Evolutionary conservation across 2,113 vertebrate species (phyloP).

Genomic region (Eurystomus gularis): DNA sequence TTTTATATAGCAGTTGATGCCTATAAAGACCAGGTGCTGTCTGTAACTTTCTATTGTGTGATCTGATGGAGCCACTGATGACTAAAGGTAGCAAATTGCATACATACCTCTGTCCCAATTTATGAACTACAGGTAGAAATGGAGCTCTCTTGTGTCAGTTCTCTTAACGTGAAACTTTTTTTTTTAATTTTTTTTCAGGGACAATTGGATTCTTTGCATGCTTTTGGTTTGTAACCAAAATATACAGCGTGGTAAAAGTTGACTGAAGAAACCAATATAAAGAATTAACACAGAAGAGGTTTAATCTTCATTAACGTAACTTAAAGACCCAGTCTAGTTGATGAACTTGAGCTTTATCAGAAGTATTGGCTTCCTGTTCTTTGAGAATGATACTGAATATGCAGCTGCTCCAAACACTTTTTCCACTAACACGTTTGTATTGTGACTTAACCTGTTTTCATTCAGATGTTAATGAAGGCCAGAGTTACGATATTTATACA

Average conservation of each 20-base stretch:
- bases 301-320: conserved; percentile 66
- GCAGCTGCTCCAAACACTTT: conserved; percentile 53
- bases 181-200: conserved; percentile 73
- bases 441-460: conserved; percentile 75
- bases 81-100: not conserved
- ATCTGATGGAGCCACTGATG: not conserved
- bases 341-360: conserved; percentile 73
- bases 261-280: conserved; percentile 80
- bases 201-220: conserved; percentile 99
- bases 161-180: not conserved
- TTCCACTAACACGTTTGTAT: conserved; percentile 77
- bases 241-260: conserved; percentile 99
- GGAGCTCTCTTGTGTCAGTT: not conserved
- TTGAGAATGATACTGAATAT: conserved; percentile 64
- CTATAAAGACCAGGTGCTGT: not conserved
- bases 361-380: conserved; percentile 73
- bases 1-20: not conserved
- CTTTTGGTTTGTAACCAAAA: conserved; percentile 99
- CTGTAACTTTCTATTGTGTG: not conserved
- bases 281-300: conserved; percentile 69
- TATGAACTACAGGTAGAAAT: not conserved
- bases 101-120: not conserved
- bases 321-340: conserved; percentile 67
- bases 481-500: conserved; percentile 76
- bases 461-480: conserved; percentile 64